These are phyloP conservation scores for Notoglanidium macrostoma DNA, from an alignment of 2,797 vertebrate species.

Conservation along the genomic window DNA sequence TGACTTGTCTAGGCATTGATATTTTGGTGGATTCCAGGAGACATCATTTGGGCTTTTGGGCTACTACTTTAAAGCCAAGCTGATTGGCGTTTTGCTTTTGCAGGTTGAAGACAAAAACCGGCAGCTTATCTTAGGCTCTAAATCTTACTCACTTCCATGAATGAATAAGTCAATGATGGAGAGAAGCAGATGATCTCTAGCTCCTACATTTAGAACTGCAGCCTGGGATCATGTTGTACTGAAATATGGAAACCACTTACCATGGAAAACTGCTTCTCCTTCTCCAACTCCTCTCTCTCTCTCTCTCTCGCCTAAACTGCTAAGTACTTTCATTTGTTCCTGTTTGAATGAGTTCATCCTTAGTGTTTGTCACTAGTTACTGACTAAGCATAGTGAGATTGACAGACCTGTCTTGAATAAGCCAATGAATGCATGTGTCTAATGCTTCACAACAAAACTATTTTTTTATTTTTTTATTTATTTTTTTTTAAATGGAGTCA, in stretches of 20 bases:
- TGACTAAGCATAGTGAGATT: neutral
- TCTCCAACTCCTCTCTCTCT: neutral
- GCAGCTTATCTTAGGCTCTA: constrained; percentile 13
- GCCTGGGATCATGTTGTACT: constrained; percentile 43
- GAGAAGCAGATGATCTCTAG: constrained; percentile 49
- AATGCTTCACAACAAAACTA: neutral
- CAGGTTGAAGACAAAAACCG: constrained; percentile 33
- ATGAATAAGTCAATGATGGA: constrained; percentile 38
- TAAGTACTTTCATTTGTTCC: neutral
- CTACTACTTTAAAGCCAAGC: constrained; percentile 30
- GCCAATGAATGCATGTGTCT: neutral
- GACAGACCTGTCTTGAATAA: neutral
- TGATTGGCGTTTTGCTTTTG: constrained; percentile 41
- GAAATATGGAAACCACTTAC: constrained; percentile 51
- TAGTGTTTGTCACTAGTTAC: neutral
- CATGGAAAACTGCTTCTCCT: constrained; percentile 23
- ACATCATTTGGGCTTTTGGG: constrained; percentile 37
- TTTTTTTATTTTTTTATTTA: too few species aligned
- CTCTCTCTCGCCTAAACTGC: neutral
- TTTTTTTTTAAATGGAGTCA: neutral
- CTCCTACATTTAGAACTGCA: constrained; percentile 45
- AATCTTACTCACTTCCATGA: constrained; percentile 28
- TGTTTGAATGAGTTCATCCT: neutral
- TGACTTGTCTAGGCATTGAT: neutral
- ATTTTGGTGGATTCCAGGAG: constrained; percentile 25